A percentile compares a stretch with the other conserved stretches of the same genome.
Conservation (phyloP, 2,797 vertebrate genomes). For the Peromyscus attwateri region DNA sequence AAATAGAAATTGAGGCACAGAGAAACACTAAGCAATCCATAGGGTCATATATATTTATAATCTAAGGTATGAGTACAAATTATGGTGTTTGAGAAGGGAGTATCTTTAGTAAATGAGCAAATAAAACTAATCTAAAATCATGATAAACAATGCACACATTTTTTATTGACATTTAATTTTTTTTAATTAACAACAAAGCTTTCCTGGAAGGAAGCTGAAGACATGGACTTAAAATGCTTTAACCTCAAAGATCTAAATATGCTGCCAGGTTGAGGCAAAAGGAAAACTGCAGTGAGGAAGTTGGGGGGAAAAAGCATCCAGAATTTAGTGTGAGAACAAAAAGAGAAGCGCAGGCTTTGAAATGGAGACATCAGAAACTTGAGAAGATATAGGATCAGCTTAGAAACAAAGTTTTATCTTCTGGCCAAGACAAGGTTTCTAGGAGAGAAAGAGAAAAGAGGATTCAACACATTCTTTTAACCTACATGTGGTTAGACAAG, state of each 20-base stretch:
- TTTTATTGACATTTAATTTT: neutral
- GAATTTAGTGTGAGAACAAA: slow-evolving; percentile 64
- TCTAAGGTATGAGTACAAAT: neutral
- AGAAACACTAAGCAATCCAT: neutral
- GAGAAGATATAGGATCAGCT: slow-evolving; percentile 69
- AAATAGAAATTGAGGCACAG: neutral
- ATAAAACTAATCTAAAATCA: neutral
- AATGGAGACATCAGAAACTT: slow-evolving; percentile 79
- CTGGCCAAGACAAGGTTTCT: slow-evolving; percentile 70
- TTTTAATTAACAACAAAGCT: neutral
- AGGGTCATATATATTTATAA: neutral
- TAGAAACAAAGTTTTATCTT: slow-evolving; percentile 83
- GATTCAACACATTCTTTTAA: slow-evolving; percentile 76
- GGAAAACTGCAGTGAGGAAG: slow-evolving; percentile 57
- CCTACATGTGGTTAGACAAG: slow-evolving; percentile 76
- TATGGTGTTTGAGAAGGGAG: neutral
- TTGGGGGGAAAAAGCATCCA: slow-evolving; percentile 26
- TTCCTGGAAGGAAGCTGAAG: slow-evolving; percentile 48
- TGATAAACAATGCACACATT: neutral
- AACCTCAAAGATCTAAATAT: slow-evolving; percentile 67
- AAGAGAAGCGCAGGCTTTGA: slow-evolving; percentile 77
- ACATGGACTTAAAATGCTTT: slow-evolving; percentile 63
- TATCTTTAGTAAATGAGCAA: neutral
- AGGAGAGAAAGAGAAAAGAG: slow-evolving; percentile 62
- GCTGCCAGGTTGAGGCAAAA: slow-evolving; percentile 43